Evolutionary conservation across 2,888 invertebrate species (phyloP).

Genomic region (Archips crataeganus): DNA sequence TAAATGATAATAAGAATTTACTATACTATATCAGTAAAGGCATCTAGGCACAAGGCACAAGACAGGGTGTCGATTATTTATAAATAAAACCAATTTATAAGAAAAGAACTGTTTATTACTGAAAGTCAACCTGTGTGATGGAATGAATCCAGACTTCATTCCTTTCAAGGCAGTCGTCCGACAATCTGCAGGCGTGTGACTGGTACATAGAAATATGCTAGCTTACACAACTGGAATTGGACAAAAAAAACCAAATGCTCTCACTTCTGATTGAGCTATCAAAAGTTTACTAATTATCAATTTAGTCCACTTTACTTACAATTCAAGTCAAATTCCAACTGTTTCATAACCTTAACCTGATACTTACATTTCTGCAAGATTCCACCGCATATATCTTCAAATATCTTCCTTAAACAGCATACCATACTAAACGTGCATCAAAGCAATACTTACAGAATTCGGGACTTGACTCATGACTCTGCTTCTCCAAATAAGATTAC

Average conservation of each 20-base stretch:
- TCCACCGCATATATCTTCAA: neutral
- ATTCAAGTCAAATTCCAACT: conserved; percentile 7
- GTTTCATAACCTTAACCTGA: neutral
- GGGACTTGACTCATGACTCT: neutral
- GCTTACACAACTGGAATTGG: conserved; percentile 20
- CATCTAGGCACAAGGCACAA: neutral
- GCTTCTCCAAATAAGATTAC: neutral
- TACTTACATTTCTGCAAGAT: conserved; percentile 15
- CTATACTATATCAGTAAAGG: no score
- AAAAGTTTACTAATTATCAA: neutral
- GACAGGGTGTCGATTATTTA: neutral
- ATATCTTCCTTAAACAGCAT: neutral
- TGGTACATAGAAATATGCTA: conserved; percentile 13
- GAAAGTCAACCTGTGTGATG: conserved; percentile 4
- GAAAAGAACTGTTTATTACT: conserved; percentile 16
- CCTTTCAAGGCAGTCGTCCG: conserved; percentile 2
- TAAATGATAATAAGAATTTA: no score
- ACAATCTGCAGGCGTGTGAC: conserved; percentile 5
- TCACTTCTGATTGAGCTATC: neutral
- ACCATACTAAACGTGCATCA: neutral
- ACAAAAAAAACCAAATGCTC: conserved; percentile 1
- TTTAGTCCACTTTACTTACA: neutral
- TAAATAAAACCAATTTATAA: conserved; percentile 13
- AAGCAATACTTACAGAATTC: conserved; percentile 29
- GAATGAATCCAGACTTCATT: conserved; percentile 7